A percentile compares a stretch with the other conserved stretches of the same genome.
Evolutionary conservation across 2,797 vertebrate genomes (phyloP).

Genomic region (Pyrocephalus nanus): DNA sequence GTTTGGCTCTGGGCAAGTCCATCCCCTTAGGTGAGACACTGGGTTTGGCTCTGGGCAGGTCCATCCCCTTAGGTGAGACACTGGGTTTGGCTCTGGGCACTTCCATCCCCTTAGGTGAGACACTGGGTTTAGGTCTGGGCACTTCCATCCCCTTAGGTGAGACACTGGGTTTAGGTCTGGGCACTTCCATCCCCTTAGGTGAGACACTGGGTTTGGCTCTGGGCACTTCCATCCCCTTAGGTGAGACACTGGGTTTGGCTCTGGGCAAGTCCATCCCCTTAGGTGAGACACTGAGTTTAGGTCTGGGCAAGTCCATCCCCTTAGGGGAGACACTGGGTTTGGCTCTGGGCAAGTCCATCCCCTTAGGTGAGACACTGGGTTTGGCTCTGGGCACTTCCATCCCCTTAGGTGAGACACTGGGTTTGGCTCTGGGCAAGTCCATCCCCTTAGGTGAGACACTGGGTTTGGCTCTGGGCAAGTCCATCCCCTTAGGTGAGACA

Average conservation of each 20-base stretch:
- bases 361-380: too few relatives aligned
- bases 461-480: neutral
- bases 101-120: too few relatives aligned
- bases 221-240: slow-evolving; percentile 63
- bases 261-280: too few relatives aligned
- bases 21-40: too few relatives aligned
- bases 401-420: slow-evolving; percentile 53
- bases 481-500: too few relatives aligned
- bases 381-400: neutral
- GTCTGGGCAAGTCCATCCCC: too few relatives aligned
- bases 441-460: slow-evolving; percentile 59
- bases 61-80: slow-evolving; percentile 63
- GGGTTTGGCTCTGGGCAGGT: slow-evolving; percentile 14
- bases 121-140: neutral
- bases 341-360: too few relatives aligned
- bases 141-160: slow-evolving; percentile 68
- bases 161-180: neutral
- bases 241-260: slow-evolving; percentile 21
- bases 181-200: too few relatives aligned
- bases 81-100: neutral
- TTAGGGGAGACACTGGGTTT: too few relatives aligned
- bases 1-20: neutral
- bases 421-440: neutral
- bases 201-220: too few relatives aligned
- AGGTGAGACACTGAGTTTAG: too few relatives aligned